Evolutionary conservation across 1,140 invertebrate genomes (phyloP), one percentile per base, ranked within the genome.

Genomic region (Ptiloglossa arizonensis): DNA sequence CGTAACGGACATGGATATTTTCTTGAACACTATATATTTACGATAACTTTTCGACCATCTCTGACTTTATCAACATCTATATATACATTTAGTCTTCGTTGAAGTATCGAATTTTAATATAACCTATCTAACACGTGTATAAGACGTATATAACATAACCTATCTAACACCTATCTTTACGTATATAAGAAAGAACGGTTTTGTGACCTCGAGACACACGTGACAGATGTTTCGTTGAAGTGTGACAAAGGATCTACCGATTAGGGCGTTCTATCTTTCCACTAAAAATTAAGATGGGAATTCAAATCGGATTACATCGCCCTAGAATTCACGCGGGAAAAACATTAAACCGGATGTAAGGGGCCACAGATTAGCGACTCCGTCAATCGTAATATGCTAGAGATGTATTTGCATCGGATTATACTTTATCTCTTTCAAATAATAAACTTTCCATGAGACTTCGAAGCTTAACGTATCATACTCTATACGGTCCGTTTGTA

Each of bases 271-370:
- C n/a, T 57, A 44, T 75, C 63, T 67, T 41, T 56, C 72, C 27
- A 46, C 64, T 41, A 56, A 78, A 79, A 80, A 86, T 87, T 81
- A 83, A 85, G 83, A 78, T 63, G 62, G 56, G 15, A 66, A 71
- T 85, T 82, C 76, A 22, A 81, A 85, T 87, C 85, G 86, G 82
- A 88, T 88, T 88, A 88, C 57, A 1, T 15, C 46, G 41, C 38
- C 24, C 50, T 76, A 83, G 17, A 54, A 62, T 46, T 62, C 29
- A 29, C n/a, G 0, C 29, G 56, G 22, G 54, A 50, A 50, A 35
- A 59, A 67, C 46, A 60, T 48, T 64, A 80, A 44, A 67, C 83
- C 85, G 85, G 78, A 83, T 83, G 63, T 59, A n/a, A 63, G 6
- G 22, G 54, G 4, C 17, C 27, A 76, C 73, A 70, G 41, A 72